Evolutionary conservation across 2,888 invertebrate species (phyloP).

Genomic region (Lathronympha strigana): DNA sequence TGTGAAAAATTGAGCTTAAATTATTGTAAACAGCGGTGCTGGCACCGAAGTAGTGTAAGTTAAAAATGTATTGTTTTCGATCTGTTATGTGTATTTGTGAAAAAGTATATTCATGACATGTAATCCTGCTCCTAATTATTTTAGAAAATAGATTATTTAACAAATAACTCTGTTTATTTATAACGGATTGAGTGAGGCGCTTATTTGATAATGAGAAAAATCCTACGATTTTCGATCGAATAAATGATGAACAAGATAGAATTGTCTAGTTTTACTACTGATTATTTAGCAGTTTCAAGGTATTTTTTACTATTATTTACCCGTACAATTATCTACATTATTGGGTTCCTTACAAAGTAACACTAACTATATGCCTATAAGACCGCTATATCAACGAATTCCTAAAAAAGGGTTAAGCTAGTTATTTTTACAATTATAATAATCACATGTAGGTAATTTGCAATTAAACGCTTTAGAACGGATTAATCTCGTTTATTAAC

Average conservation of each 20-base stretch:
- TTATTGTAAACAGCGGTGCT: constrained; percentile 51
- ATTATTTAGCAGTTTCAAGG: too few species aligned
- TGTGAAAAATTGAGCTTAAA: constrained; percentile 18
- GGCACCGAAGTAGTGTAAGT: constrained; percentile 54
- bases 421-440: too few species aligned
- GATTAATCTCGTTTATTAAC: too few species aligned
- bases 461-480: too few species aligned
- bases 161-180: constrained; percentile 16
- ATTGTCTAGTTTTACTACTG: too few species aligned
- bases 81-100: constrained; percentile 27
- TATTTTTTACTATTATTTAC: too few species aligned
- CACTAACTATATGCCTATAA: too few species aligned
- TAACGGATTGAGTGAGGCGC: constrained; percentile 4
- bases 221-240: not conserved
- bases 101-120: constrained; percentile 37
- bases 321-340: too few species aligned
- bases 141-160: constrained; percentile 17
- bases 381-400: too few species aligned
- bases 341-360: too few species aligned
- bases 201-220: not conserved
- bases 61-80: constrained; percentile 46
- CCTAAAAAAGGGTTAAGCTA: too few species aligned
- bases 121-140: constrained; percentile 31
- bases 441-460: too few species aligned
- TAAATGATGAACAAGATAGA: not conserved